Evolutionary conservation across 2,797 vertebrate species (phyloP), one percentile per base, ranked within the genome.

Genomic region (Rhinichthys osculus): DNA sequence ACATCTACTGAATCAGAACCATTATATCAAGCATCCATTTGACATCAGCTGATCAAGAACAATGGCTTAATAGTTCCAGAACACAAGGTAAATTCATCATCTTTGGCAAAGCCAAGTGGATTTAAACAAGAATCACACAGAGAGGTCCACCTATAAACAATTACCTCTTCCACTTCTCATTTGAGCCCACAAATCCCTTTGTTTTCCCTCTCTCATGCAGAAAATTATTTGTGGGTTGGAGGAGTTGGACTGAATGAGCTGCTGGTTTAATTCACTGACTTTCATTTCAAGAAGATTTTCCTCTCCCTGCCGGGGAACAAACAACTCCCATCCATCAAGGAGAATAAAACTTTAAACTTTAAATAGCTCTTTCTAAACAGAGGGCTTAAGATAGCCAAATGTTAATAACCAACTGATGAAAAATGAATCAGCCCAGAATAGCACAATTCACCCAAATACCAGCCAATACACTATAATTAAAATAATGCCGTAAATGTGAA

Each of bases 351-450:
- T 90, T 89, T 50, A 50, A 50, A 50, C 47, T 92, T 90, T 94
- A 94, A 94, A 93, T 94, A 91, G 92, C 90, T 88, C 92, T 93
- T 93, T 91, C 91, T 89, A 91, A 74, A 84, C 50, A 73, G 74
- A 44, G 90, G 91, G 92, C 91, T 91, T 89, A 83, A 91, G 90
- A 93, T 90, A 94, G 91, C 88, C 80, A 90, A 92, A 93, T 92
- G 93, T 93, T 95, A 95, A 95, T 94, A 95, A 94, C 92, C 91
- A 92, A 92, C 93, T 95, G 94, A 96, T 95, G 94, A 95, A 94
- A 96, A 94, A 95, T 94, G 93, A 92, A 95, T 95, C 94, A 95
- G 90, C 89, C 91, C 93, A 92, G 94, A 95, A 95, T 94, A 94
- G 95, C 93, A 93, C 92, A 94, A 93, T 93, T 93, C 92, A 93